Conservation (phyloP, 2,113 vertebrate species). For the Aspidoscelis tigris region DNA sequence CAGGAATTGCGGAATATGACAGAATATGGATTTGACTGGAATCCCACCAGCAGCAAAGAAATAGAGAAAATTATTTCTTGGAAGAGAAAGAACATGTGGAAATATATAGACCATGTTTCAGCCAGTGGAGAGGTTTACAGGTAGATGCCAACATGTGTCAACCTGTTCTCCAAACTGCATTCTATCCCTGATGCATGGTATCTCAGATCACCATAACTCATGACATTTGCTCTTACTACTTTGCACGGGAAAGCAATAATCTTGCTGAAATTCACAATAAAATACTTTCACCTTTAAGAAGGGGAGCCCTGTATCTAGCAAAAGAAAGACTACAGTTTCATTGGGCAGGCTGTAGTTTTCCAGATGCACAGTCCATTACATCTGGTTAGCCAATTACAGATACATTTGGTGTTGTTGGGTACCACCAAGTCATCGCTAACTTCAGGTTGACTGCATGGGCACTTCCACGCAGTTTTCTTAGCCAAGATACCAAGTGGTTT, state of each 20-base stretch:
- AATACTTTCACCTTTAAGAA: not conserved
- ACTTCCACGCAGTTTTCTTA: no score
- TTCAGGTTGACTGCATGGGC: no score
- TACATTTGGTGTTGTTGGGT: not conserved
- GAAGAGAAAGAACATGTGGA: no score
- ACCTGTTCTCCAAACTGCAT: not conserved
- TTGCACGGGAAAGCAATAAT: not conserved
- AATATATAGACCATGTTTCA: not conserved
- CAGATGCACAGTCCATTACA: not conserved
- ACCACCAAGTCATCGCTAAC: no score
- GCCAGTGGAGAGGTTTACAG: not conserved
- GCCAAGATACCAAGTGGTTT: no score
- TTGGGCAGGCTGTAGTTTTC: not conserved
- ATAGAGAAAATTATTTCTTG: no score
- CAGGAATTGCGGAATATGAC: not conserved
- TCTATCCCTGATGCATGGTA: no score
- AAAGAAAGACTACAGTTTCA: not conserved
- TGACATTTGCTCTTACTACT: conserved; percentile 9
- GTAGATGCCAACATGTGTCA: no score
- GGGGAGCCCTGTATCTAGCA: not conserved
- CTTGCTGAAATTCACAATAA: not conserved
- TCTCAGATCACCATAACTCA: not conserved
- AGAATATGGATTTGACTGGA: not conserved
- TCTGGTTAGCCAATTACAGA: not conserved
- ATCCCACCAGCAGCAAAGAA: not conserved